Evolutionary conservation across 2,888 invertebrate species (phyloP).

Genomic region (Drosophila recens): DNA sequence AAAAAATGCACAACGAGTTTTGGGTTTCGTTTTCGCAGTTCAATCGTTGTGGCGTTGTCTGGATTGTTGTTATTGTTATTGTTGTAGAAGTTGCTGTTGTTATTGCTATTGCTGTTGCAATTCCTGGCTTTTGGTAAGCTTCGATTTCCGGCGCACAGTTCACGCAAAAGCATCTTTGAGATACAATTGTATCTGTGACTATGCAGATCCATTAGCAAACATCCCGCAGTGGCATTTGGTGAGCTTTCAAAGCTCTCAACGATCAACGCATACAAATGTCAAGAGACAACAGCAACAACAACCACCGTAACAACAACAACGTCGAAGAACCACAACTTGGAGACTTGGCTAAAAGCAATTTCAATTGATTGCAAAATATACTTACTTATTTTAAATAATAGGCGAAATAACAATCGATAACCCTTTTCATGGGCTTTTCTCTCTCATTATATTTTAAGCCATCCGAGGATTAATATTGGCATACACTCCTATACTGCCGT

Average conservation of each 20-base stretch:
- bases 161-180: conserved; percentile 49
- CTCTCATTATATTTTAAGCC: conserved; percentile 5
- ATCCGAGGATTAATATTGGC: conserved; percentile 11
- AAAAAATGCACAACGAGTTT: conserved; percentile 62
- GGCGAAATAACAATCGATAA: conserved; percentile 6
- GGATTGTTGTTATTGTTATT: conserved; percentile 19
- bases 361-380: conserved; percentile 19
- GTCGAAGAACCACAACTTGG: not conserved
- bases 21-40: conserved; percentile 61
- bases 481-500: conserved; percentile 4
- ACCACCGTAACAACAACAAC: not conserved
- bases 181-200: conserved; percentile 52
- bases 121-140: conserved; percentile 50
- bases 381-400: conserved; percentile 15
- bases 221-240: conserved; percentile 16
- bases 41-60: conserved; percentile 47
- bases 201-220: conserved; percentile 23
- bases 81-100: conserved; percentile 15
- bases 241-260: conserved; percentile 21
- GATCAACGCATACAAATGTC: conserved; percentile 22
- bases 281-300: conserved; percentile 1
- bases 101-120: conserved; percentile 6
- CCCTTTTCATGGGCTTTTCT: not conserved
- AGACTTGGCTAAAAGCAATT: conserved; percentile 14
- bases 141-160: conserved; percentile 60